Conservation (phyloP, 2,888 invertebrate genomes). For the Dolomedes plantarius region DNA sequence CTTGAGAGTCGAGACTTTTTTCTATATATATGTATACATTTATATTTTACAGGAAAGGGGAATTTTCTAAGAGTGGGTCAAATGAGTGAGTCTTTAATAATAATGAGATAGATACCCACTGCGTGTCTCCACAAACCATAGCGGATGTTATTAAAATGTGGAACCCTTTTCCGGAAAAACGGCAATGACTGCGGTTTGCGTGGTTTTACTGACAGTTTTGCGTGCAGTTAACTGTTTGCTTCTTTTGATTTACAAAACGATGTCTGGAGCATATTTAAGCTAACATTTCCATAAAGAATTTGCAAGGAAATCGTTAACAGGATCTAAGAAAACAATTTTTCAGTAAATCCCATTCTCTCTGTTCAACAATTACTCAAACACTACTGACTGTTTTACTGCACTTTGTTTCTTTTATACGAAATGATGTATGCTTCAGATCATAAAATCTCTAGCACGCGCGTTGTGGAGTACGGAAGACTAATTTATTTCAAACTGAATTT, state of each 20-base stretch:
- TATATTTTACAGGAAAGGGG: slow-evolving; percentile 38
- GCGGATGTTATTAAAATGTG: slow-evolving; percentile 32
- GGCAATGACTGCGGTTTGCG: background rate
- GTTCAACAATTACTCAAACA: no score
- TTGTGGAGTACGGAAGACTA: no score
- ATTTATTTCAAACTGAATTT: no score
- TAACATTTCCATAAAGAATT: no score
- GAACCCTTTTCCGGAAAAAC: slow-evolving; percentile 13
- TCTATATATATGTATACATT: slow-evolving; percentile 25
- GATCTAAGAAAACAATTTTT: no score
- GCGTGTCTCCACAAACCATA: slow-evolving; percentile 34
- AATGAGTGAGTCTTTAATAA: slow-evolving; percentile 54
- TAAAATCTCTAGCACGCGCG: no score
- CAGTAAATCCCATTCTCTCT: no score
- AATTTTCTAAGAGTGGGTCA: slow-evolving; percentile 31
- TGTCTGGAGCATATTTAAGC: background rate
- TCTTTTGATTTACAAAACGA: slow-evolving; percentile 32
- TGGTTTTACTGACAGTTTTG: background rate
- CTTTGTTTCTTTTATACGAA: no score
- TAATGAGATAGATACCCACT: slow-evolving; percentile 28
- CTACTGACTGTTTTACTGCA: no score
- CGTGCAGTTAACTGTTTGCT: background rate
- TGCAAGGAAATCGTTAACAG: no score
- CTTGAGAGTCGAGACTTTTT: background rate
- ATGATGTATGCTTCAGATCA: no score